Conservation (phyloP, 2,888 invertebrate species). For the Orchesella flavescens region DNA sequence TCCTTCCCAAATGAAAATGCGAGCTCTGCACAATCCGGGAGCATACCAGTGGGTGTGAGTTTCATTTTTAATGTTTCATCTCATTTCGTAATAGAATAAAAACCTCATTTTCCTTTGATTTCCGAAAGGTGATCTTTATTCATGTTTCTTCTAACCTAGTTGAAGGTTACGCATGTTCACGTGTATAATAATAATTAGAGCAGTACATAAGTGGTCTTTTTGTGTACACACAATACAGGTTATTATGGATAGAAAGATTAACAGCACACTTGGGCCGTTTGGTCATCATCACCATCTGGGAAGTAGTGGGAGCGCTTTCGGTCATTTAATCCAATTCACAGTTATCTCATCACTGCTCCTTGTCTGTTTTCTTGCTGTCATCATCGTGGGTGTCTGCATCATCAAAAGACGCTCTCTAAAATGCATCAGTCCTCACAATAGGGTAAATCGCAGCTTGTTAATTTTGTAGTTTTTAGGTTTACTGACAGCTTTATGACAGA, state of each 20-base stretch:
- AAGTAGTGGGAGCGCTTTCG: constrained; percentile 2
- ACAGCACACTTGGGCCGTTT: too few species aligned
- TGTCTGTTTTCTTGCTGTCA: constrained; percentile 30
- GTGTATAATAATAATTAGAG: too few species aligned
- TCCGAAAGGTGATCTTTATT: too few species aligned
- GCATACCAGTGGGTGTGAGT: too few species aligned
- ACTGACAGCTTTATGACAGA: constrained; percentile 21
- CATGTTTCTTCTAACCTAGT: too few species aligned
- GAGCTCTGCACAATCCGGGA: too few species aligned
- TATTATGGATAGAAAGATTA: neutral
- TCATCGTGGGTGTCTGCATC: constrained; percentile 39
- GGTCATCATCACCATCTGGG: too few species aligned
- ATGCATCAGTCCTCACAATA: constrained; percentile 31
- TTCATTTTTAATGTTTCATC: too few species aligned
- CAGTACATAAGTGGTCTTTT: neutral
- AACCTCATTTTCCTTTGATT: too few species aligned
- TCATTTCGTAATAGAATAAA: too few species aligned
- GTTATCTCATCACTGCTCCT: constrained; percentile 30
- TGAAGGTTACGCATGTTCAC: too few species aligned
- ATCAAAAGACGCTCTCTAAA: constrained; percentile 44
- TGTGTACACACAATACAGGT: neutral
- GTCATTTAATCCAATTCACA: constrained; percentile 29
- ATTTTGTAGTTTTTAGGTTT: neutral
- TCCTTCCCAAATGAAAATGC: too few species aligned
- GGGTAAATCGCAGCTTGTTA: constrained; percentile 29